Evolutionary conservation across 2,888 invertebrate species (phyloP).

Genomic region (Ennomos quercinarius): DNA sequence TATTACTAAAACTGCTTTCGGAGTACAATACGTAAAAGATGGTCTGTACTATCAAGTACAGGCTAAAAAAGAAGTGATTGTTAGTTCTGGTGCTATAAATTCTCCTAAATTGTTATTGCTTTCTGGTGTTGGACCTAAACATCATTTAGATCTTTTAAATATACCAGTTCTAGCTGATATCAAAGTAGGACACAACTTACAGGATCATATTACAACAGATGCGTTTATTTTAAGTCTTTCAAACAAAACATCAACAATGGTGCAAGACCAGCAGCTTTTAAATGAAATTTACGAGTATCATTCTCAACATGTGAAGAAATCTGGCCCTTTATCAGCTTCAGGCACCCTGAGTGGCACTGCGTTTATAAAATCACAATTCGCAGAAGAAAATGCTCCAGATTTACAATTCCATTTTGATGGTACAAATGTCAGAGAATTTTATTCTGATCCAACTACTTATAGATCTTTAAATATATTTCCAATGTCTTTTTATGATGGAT

Average conservation of each 20-base stretch:
- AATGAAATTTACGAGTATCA: slow-evolving; percentile 75
- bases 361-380: slow-evolving; percentile 86
- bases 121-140: slow-evolving; percentile 87
- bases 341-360: slow-evolving; percentile 84
- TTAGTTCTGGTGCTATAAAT: slow-evolving; percentile 86
- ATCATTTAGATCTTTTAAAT: slow-evolving; percentile 76
- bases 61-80: slow-evolving; percentile 87
- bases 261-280: slow-evolving; percentile 64
- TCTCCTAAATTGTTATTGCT: slow-evolving; percentile 88
- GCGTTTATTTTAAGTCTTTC: slow-evolving; percentile 76
- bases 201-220: slow-evolving; percentile 90
- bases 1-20: slow-evolving; percentile 76
- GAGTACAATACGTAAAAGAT: slow-evolving; percentile 68
- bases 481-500: slow-evolving; percentile 86
- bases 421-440: slow-evolving; percentile 83
- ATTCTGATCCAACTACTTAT: slow-evolving; percentile 83
- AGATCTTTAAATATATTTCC: slow-evolving; percentile 80
- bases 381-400: slow-evolving; percentile 82
- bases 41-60: slow-evolving; percentile 71
- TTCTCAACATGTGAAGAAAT: slow-evolving; percentile 63
- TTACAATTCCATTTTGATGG: slow-evolving; percentile 88
- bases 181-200: slow-evolving; percentile 90
- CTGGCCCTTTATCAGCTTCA: slow-evolving; percentile 83
- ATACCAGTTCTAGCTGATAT: slow-evolving; percentile 87
- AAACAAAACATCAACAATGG: slow-evolving; percentile 82